Evolutionary conservation across 2,113 vertebrate genomes (phyloP), one percentile per base, ranked within the genome.

Genomic region (Cricetomys ansorgei): DNA sequence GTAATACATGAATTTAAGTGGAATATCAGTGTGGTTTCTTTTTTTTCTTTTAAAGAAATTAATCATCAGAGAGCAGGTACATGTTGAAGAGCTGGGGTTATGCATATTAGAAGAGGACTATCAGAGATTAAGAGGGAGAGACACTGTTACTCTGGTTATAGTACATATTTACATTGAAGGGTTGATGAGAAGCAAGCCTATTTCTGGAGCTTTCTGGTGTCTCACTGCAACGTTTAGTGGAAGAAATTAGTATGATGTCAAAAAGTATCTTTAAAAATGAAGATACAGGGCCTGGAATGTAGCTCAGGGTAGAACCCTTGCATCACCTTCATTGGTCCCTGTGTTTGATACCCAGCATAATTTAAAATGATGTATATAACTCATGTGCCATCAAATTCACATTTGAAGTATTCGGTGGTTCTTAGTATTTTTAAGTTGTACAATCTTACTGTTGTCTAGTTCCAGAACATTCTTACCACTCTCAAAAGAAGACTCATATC

Each of bases 131-230:
- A 19, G 37, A 19, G 50, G 43, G 55, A 88, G 75, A 69, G 21
- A 12, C 7, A 21, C 59, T 77, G 9, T 77, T 76, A 5, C 21
- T 91, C 10, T 91, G 19, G 25, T 53, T 62, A 75, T 55, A 69
- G 1, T 75, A 48, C 69, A 62, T 70, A 79, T 43, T 86, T 92
- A 50, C 25, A 27, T 62, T 75, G 23, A 73, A 34, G 25, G 40
- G 21, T 91, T 93, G 84, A 48, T 84, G 55, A 76, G 90, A 81
- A 59, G 37, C 73, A 86, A 12, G 34, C 37, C 8, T 67, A 19
- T 43, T 86, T 80, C 64, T 94, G 77, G 67, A 96, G 53, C 25
- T 94, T 96, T 34, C 88, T 81, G 69, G 53, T 92, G 64, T 65
- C 45, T 57, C 40, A 83, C 48, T 1, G 23, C 16, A 91, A 37